Percentiles rank a stretch among this genome's conserved stretches.
These are phyloP conservation scores for pig (Sus scrofa) DNA, from an alignment of 2,113 vertebrate genomes.

Conservation along the genomic window T2T-Sscrofa CM000817.6:63260001-63260500, in stretches of 20 bases:
- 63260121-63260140: constrained; percentile 86
- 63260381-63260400: constrained; percentile 76
- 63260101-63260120: constrained; percentile 67
- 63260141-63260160: constrained; percentile 79
- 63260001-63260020: accelerated
- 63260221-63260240: constrained; percentile 87
- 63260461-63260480: background rate
- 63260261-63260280: accelerated
- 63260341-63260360: constrained; percentile 88
- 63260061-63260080: constrained; percentile 85
- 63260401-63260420: background rate
- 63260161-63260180: constrained; percentile 66
- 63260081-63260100: constrained; percentile 31
- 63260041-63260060: constrained; percentile 88
- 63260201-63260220: constrained; percentile 88
- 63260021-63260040: background rate
- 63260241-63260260: constrained; percentile 82
- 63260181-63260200: constrained; percentile 85
- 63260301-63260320: accelerated
- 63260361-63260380: constrained; percentile 87
- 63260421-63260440: too few relatives aligned
- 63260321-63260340: constrained; percentile 87
- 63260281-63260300: accelerated
- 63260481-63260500: accelerated
- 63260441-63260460: background rate